Evolutionary conservation across 2,113 vertebrate genomes (phyloP).

Genomic region (Brachionichthys hirsutus): DNA sequence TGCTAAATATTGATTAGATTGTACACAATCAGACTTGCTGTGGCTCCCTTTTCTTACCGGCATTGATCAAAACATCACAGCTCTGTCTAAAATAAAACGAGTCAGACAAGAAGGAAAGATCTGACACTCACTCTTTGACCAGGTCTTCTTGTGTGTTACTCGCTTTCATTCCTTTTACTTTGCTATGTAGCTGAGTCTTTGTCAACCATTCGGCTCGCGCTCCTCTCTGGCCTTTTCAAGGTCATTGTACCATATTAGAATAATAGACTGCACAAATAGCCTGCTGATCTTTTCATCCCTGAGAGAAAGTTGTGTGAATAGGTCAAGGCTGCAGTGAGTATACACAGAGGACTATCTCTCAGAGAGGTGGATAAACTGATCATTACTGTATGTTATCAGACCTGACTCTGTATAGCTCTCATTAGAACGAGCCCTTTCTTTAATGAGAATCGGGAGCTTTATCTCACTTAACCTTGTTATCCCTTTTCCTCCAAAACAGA

Average conservation of each 20-base stretch:
- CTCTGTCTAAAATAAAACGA: neutral
- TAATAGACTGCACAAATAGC: constrained; percentile 43
- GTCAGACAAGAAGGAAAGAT: constrained; percentile 21
- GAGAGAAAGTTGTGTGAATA: constrained; percentile 32
- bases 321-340: constrained; percentile 28
- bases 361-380: constrained; percentile 15
- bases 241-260: constrained; percentile 15
- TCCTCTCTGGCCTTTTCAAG: constrained; percentile 32
- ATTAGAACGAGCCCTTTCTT: neutral
- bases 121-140: constrained; percentile 27
- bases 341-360: constrained; percentile 41
- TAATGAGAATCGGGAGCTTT: neutral
- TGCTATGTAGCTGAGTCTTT: too few relatives aligned
- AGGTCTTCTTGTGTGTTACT: neutral
- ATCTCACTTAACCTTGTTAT: neutral
- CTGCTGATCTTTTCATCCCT: constrained; percentile 39
- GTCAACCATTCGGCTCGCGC: constrained; percentile 2
- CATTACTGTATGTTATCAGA: neutral
- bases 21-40: too few relatives aligned
- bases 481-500: constrained; percentile 62
- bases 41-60: too few relatives aligned
- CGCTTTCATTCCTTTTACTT: neutral
- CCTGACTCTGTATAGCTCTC: too few relatives aligned
- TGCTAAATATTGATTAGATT: too few relatives aligned
- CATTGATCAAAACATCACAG: constrained; percentile 24